These are phyloP conservation scores for Marisa cornuarietis DNA, from an alignment of 1,140 invertebrate species.

Conservation along the genomic window DNA sequence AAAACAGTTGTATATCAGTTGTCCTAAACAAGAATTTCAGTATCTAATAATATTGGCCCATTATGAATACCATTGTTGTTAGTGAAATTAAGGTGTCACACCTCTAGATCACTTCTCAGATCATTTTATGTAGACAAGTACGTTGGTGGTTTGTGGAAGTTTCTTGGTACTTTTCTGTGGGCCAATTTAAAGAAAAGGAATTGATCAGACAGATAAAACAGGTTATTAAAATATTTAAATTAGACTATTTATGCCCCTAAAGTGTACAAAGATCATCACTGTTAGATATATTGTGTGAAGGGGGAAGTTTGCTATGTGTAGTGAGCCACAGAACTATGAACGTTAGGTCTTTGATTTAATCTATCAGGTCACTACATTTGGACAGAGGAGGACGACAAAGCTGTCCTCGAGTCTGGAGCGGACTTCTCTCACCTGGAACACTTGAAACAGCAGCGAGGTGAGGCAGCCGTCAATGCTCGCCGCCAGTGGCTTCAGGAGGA, in stretches of 20 bases:
- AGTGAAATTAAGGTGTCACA: too few relatives aligned
- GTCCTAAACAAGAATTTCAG: too few relatives aligned
- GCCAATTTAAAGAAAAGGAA: too few relatives aligned
- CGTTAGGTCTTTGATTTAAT: not conserved
- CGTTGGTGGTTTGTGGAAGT: too few relatives aligned
- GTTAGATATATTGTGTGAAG: not conserved
- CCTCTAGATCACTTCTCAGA: not conserved
- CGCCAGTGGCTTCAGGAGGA: not conserved
- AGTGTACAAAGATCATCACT: not conserved
- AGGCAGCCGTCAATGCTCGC: not conserved
- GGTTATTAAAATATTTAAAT: not conserved
- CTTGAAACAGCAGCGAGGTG: not conserved
- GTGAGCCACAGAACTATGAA: not conserved
- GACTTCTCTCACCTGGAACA: constrained; percentile 8
- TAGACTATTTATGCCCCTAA: not conserved
- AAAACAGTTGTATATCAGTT: too few relatives aligned
- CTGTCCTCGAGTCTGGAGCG: not conserved
- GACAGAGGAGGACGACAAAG: constrained; percentile 7
- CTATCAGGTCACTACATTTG: constrained; percentile 1
- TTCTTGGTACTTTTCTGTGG: too few relatives aligned
- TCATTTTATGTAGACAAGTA: not conserved
- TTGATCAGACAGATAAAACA: not conserved
- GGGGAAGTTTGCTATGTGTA: not conserved
- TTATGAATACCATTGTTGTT: not conserved
- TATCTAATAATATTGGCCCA: too few relatives aligned